A percentile compares a stretch with the other conserved stretches of the same genome.
These are phyloP conservation scores for Poeciliopsis paucimaculata DNA, from an alignment of 2,797 vertebrate genomes.

Conservation along the genomic window DNA sequence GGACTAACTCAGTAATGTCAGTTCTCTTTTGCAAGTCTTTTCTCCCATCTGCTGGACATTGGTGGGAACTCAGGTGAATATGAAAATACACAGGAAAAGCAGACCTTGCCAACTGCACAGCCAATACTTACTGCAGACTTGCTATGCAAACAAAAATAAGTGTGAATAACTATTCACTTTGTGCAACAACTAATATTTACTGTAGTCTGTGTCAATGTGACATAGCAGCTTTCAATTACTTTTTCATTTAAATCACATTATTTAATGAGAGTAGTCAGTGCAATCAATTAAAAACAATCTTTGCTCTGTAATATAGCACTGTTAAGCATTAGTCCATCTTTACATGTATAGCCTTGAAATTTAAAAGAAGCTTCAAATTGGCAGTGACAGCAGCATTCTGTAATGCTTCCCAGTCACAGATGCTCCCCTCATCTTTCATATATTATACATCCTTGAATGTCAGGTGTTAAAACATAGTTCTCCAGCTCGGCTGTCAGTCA, in stretches of 20 bases:
- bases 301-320: background rate
- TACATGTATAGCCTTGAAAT: background rate
- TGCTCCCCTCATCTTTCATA: background rate
- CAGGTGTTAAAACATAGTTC: slow-evolving; percentile 38
- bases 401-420: background rate
- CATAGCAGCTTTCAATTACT: background rate
- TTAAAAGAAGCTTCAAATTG: background rate
- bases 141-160: too few relatives aligned
- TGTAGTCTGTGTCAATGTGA: background rate
- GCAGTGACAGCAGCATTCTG: too few relatives aligned
- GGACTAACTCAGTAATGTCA: background rate
- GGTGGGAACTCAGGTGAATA: slow-evolving; percentile 6
- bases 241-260: background rate
- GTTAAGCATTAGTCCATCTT: background rate
- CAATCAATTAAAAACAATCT: background rate
- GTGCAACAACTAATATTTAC: background rate
- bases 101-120: background rate
- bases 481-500: slow-evolving; percentile 66
- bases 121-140: too few relatives aligned
- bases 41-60: slow-evolving; percentile 54
- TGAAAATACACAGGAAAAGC: background rate
- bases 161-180: background rate
- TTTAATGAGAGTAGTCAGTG: background rate
- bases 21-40: slow-evolving; percentile 22
- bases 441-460: background rate